Evolutionary conservation across 2,888 invertebrate genomes (phyloP).

Genomic region (Plebejus argus): DNA sequence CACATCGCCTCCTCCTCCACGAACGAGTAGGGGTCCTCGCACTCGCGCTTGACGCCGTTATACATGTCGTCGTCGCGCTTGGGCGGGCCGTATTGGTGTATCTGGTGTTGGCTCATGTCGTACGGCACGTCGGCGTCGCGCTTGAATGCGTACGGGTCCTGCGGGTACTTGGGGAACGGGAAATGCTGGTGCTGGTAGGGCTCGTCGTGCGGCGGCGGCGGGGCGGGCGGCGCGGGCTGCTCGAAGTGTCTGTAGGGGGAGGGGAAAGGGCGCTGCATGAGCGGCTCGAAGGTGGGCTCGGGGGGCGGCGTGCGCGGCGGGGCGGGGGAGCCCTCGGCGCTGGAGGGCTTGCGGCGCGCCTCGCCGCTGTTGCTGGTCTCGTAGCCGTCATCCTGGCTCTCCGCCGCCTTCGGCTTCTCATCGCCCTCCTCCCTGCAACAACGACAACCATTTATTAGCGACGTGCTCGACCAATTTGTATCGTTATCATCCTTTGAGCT

Average conservation of each 20-base stretch:
- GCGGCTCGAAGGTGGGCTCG: constrained; percentile 54
- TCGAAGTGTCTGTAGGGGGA: constrained; percentile 55
- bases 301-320: constrained; percentile 57
- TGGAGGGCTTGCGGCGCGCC: constrained; percentile 68
- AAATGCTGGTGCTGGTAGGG: constrained; percentile 72
- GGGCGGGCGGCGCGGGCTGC: constrained; percentile 45
- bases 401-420: constrained; percentile 81
- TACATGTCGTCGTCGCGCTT: constrained; percentile 71
- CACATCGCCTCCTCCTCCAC: constrained; percentile 89
- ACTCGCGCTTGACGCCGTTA: constrained; percentile 80
- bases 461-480: background rate
- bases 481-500: no score
- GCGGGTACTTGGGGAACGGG: constrained; percentile 68
- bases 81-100: constrained; percentile 46
- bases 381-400: constrained; percentile 94
- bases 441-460: constrained; percentile 33
- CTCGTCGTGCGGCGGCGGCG: constrained; percentile 50
- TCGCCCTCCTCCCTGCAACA: constrained; percentile 72
- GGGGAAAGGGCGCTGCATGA: constrained; percentile 46
- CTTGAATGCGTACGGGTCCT: constrained; percentile 66
- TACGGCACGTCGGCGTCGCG: constrained; percentile 71
- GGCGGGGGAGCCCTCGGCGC: constrained; percentile 51
- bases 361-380: constrained; percentile 89
- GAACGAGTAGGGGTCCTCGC: constrained; percentile 92
- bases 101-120: constrained; percentile 69